These are phyloP conservation scores for Mycteria americana DNA, from an alignment of 2,797 vertebrate genomes.

Conservation along the genomic window DNA sequence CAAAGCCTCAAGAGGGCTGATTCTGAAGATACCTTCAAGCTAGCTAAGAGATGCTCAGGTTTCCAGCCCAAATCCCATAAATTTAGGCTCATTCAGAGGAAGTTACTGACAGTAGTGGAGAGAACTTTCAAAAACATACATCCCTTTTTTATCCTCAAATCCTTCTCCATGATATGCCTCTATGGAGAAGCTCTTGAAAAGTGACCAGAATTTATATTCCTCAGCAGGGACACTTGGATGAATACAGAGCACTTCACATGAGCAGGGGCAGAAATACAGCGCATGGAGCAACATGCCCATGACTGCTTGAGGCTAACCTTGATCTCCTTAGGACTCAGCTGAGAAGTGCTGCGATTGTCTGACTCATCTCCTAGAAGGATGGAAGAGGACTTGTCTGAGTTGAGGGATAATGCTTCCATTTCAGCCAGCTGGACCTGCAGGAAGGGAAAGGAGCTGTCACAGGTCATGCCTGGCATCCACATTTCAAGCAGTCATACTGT, in stretches of 20 bases:
- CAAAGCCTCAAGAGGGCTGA: neutral
- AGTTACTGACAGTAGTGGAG: neutral
- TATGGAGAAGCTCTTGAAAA: neutral
- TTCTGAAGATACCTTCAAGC: neutral
- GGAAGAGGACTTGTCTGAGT: constrained; percentile 94
- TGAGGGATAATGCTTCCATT: constrained; percentile 93
- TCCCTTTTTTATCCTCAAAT: neutral
- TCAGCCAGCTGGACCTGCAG: constrained; percentile 93
- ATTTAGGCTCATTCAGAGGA: neutral
- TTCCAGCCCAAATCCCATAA: neutral
- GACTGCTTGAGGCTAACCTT: constrained; percentile 75
- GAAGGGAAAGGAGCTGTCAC: constrained; percentile 65
- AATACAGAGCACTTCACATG: neutral
- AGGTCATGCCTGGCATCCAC: neutral
- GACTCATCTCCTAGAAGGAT: constrained; percentile 90
- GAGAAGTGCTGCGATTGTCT: constrained; percentile 84
- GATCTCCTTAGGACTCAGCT: constrained; percentile 77
- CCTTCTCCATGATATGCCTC: neutral
- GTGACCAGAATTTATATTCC: neutral
- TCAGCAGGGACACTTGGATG: neutral
- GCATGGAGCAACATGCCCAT: neutral
- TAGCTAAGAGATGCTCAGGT: neutral
- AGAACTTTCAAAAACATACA: neutral
- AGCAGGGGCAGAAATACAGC: neutral
- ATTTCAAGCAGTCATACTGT: constrained; percentile 30